These are phyloP conservation scores for Formica exsecta DNA, from an alignment of 1,140 invertebrate genomes.

Conservation along the genomic window DNA sequence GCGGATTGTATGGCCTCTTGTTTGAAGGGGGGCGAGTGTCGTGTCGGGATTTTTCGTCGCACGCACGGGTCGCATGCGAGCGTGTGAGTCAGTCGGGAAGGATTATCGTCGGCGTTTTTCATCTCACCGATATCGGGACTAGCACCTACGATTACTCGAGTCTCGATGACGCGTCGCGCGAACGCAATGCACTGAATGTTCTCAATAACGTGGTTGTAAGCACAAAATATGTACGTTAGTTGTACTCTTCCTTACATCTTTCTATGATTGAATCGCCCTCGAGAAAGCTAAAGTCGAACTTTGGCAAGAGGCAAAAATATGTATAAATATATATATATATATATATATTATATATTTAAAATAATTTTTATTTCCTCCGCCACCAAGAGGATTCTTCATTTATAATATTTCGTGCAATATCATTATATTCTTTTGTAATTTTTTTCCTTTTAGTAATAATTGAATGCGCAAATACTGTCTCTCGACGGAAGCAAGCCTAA, in stretches of 20 bases:
- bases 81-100: conserved; percentile 68
- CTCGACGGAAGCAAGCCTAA: no score
- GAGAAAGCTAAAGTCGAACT: background rate
- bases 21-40: conserved; percentile 39
- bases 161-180: conserved; percentile 32
- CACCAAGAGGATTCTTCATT: no score
- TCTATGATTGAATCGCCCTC: background rate
- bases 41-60: conserved; percentile 33
- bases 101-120: conserved; percentile 76
- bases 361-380: no score
- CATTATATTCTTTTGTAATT: no score
- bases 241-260: background rate
- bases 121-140: conserved; percentile 72
- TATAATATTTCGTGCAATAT: no score
- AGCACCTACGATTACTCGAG: conserved; percentile 62
- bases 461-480: no score
- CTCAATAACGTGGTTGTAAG: conserved; percentile 64
- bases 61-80: conserved; percentile 10
- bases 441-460: no score
- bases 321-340: no score
- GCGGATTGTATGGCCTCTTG: conserved; percentile 3
- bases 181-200: conserved; percentile 15
- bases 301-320: no score
- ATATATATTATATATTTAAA: no score
- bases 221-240: background rate